A percentile compares a stretch with the other conserved stretches of the same genome.
Conservation (phyloP, 2,888 invertebrate species). For the Drosophila subquinaria region DNA sequence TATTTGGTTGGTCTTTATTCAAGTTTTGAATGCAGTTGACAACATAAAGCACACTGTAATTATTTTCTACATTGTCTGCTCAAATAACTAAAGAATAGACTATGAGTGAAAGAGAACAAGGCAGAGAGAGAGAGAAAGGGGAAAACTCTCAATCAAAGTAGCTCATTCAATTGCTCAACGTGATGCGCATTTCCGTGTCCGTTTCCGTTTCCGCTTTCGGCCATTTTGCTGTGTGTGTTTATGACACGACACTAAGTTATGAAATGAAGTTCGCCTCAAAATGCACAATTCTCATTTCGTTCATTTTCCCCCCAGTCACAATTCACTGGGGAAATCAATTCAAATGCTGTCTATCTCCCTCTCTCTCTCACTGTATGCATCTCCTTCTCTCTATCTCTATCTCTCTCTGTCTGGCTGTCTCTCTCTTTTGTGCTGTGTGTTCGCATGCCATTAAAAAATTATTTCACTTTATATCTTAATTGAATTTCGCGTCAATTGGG, state of each 20-base stretch:
- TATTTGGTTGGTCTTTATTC: background rate
- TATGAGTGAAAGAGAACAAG: background rate
- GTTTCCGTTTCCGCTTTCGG: conserved; percentile 43
- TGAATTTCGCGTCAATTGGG: conserved; percentile 72
- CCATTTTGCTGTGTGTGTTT: conserved; percentile 32
- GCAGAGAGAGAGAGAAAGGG: background rate
- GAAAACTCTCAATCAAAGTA: conserved; percentile 41
- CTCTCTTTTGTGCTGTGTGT: conserved; percentile 4
- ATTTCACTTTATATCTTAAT: conserved; percentile 79
- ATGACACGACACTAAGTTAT: conserved; percentile 64
- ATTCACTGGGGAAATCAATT: conserved; percentile 77
- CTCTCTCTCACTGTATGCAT: conserved; percentile 2
- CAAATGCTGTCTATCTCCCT: conserved; percentile 44
- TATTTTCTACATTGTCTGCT: conserved; percentile 45
- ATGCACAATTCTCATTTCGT: conserved; percentile 27
- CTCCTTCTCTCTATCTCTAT: background rate
- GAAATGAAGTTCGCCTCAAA: conserved; percentile 41
- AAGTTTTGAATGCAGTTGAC: conserved; percentile 34
- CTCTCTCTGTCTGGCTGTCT: conserved; percentile 3
- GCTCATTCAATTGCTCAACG: conserved; percentile 39
- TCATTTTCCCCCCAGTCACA: conserved; percentile 22
- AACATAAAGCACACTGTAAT: conserved; percentile 51
- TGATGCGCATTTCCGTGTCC: conserved; percentile 72
- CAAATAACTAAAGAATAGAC: conserved; percentile 14
- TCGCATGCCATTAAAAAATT: conserved; percentile 75